A percentile compares a stretch with the other conserved stretches of the same genome.
phyloP scores from a whole-genome alignment of 2,797 vertebrate genomes.

The Typhlichthys subterraneus region DNA sequence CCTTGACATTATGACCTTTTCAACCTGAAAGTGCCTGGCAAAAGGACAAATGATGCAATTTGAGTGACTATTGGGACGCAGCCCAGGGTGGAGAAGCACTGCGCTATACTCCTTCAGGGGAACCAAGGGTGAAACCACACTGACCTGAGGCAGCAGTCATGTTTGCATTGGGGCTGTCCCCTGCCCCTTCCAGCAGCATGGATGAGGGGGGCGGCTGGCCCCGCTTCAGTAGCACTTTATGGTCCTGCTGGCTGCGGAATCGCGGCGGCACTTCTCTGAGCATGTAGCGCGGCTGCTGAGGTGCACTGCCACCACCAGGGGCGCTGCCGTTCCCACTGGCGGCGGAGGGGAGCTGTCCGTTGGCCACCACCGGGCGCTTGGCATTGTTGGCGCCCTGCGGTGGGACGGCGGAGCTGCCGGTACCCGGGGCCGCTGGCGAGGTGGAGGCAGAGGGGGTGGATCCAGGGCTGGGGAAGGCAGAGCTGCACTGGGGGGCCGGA shows the following conservation, averaged over 20 bases:
- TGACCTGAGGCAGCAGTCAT: slow-evolving; percentile 91
- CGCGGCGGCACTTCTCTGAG: slow-evolving; percentile 99
- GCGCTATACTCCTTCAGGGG: no score
- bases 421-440: slow-evolving; percentile 89
- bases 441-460: slow-evolving; percentile 88
- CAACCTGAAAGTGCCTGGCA: no score
- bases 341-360: slow-evolving; percentile 98
- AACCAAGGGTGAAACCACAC: slow-evolving; percentile 2
- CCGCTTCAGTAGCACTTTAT: slow-evolving; percentile 99
- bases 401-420: slow-evolving; percentile 92
- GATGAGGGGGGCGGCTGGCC: slow-evolving; percentile 98
- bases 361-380: slow-evolving; percentile 99
- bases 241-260: slow-evolving; percentile 99
- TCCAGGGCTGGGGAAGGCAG: slow-evolving; percentile 91
- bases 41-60: no score
- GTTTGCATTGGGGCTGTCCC: slow-evolving; percentile 84
- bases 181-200: slow-evolving; percentile 97
- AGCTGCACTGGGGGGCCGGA: slow-evolving; percentile 92
- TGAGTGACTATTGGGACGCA: no score
- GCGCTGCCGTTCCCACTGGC: slow-evolving; percentile 65
- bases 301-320: slow-evolving; percentile 67
- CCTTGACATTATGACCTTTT: no score
- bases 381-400: slow-evolving; percentile 99
- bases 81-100: no score
- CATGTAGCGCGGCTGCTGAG: slow-evolving; percentile 95